Percentiles rank a stretch among this genome's conserved stretches.
Conservation (phyloP, 2,113 vertebrate species). For the Thalassoma bifasciatum region DNA sequence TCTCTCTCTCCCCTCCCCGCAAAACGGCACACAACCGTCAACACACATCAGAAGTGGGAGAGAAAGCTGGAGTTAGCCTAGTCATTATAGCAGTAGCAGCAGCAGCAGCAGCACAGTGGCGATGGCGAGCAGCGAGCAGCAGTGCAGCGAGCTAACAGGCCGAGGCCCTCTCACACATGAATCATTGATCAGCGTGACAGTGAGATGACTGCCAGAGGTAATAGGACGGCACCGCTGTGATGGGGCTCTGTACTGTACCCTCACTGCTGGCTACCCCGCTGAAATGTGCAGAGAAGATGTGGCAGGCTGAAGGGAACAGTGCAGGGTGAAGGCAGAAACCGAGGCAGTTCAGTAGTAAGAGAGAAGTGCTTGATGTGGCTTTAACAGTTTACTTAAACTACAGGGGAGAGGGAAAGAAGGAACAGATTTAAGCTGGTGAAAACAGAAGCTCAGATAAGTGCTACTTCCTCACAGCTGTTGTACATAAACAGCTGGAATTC, state of each 20-base stretch:
- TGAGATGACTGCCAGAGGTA: conserved; percentile 79
- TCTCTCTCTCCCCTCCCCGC: conserved; percentile 8
- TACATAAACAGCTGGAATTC: conserved; percentile 32
- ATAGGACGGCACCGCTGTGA: conserved; percentile 70
- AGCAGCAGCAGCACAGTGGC: conserved; percentile 32
- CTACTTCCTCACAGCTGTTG: conserved; percentile 11
- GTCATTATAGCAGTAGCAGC: conserved; percentile 71
- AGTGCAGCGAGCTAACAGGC: conserved; percentile 71
- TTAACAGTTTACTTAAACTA: conserved; percentile 46
- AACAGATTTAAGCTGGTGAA: conserved; percentile 12
- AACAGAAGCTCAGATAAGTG: conserved; percentile 17
- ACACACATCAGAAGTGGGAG: conserved; percentile 18
- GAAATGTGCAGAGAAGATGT: conserved; percentile 54
- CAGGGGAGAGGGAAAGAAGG: conserved; percentile 23
- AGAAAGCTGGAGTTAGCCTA: conserved; percentile 57
- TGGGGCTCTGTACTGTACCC: conserved; percentile 55
- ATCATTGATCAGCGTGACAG: conserved; percentile 81
- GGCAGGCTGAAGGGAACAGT: conserved; percentile 43
- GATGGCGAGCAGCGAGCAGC: conserved; percentile 54
- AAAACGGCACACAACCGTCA: conserved; percentile 26
- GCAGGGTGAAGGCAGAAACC: conserved; percentile 12
- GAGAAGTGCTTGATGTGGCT: conserved; percentile 48
- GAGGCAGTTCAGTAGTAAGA: conserved; percentile 43
- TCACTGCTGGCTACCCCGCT: conserved; percentile 54
- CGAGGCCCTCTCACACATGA: conserved; percentile 62